Evolutionary conservation across 2,113 vertebrate species (phyloP), one percentile per base, ranked within the genome.

Genomic region (Phyllostomus hastatus): DNA sequence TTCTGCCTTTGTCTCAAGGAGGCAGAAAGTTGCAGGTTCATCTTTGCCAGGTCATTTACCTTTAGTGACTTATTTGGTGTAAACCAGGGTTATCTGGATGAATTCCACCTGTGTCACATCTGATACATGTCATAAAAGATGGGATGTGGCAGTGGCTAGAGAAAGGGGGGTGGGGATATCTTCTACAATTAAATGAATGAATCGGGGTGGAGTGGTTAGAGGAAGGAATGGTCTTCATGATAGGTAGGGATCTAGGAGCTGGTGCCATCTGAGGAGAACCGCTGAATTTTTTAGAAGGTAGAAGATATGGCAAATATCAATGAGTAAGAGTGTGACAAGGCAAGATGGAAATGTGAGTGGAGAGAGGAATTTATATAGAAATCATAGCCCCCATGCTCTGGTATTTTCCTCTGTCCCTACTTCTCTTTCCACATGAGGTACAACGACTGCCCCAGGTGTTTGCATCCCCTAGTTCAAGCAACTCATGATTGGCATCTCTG

Each of bases 1-100:
- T 70, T 83, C 82, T 88, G 59, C 17, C 54, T n/a, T 85, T 97
- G 57, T 66, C 50, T 92, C 2, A 41, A 67, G 57, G 80, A 96
- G 28, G 8, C 26, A 64, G 64, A 72, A 61, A 22, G 2, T 88
- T 91, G 9, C 16, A 50, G 7, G 1, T 80, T 90, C 41, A 15
- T 87, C 20, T 90, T 79, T 50, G 33, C 1, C 2, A 4, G 10
- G 28, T 17, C 93, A 33, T 91, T 83, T 94, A 70, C 33, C 28
- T 82, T 38, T 91, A 46, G 26, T 75, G 41, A 91, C 26, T 90
- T 38, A 64, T 75, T 83, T 64, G 67, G 20, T 41, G 52, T 61
- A 67, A 90, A 54, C 20, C 12, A 88, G 20, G 28, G 83, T 43
- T 38, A n/a, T 75, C 26, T 46, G 31, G 70, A 43, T 84, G 82